Conservation (phyloP, 1,140 invertebrate genomes). For the Megathymus violae region DNA sequence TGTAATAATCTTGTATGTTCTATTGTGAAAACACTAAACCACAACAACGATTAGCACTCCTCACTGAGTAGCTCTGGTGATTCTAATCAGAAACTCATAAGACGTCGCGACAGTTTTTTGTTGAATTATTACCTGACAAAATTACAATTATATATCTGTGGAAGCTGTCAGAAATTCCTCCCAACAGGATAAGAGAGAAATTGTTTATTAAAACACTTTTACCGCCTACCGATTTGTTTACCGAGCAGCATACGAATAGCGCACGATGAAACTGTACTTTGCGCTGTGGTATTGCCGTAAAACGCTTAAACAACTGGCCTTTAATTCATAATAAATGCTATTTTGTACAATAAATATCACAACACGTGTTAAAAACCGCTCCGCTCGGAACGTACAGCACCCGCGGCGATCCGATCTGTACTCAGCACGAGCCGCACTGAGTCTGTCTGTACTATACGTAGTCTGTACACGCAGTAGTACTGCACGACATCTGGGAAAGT, state of each 20-base stretch:
- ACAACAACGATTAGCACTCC: background rate
- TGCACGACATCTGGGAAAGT: constrained; percentile 51
- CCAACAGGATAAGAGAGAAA: background rate
- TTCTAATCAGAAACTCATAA: constrained; percentile 1
- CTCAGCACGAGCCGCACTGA: constrained; percentile 2
- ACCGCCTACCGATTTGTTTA: constrained; percentile 13
- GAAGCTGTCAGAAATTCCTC: no score
- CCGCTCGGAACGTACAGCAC: background rate
- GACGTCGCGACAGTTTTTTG: background rate
- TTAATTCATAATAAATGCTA: constrained; percentile 25
- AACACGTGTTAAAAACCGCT: constrained; percentile 20
- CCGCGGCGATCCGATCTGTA: constrained; percentile 1
- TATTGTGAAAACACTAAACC: background rate
- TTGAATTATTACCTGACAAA: no score
- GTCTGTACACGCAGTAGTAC: constrained; percentile 6
- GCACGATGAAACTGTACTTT: background rate
- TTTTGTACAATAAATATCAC: constrained; percentile 19
- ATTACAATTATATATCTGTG: no score
- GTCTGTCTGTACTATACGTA: constrained; percentile 22
- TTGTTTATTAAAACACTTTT: constrained; percentile 12
- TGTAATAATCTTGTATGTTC: background rate
- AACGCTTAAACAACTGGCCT: background rate
- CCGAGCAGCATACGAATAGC: background rate
- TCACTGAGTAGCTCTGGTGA: background rate
- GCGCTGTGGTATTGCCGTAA: background rate